These are phyloP conservation scores for Esox masquinongy DNA, from an alignment of 2,797 vertebrate species.

Conservation along the genomic window DNA sequence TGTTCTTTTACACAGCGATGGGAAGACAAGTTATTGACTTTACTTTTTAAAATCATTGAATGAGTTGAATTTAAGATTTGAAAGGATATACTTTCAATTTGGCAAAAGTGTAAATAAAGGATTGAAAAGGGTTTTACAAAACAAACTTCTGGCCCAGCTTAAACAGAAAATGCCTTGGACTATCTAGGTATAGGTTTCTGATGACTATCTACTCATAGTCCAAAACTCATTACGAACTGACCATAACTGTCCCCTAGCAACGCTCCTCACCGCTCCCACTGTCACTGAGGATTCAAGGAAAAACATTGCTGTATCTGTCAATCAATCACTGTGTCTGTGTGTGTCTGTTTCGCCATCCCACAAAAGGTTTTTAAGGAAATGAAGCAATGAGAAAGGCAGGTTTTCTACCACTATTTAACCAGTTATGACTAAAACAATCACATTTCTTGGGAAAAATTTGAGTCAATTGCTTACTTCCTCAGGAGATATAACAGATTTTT, in stretches of 20 bases:
- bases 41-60: background rate
- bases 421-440: too few species aligned
- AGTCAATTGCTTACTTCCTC: too few species aligned
- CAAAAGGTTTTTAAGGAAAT: too few species aligned
- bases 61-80: background rate
- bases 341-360: constrained; percentile 1
- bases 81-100: background rate
- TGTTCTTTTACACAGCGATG: background rate
- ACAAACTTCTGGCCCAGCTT: too few species aligned
- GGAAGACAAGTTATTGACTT: background rate
- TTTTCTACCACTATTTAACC: too few species aligned
- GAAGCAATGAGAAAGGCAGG: too few species aligned
- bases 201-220: background rate
- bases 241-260: background rate
- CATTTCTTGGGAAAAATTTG: too few species aligned
- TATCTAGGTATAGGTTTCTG: background rate
- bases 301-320: background rate
- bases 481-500: too few species aligned
- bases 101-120: background rate
- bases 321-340: background rate
- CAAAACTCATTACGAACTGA: background rate
- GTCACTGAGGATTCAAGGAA: too few species aligned
- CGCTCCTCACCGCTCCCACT: background rate
- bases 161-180: background rate
- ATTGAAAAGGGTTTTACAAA: too few species aligned